Evolutionary conservation across 2,888 invertebrate species (phyloP).

Genomic region (Sthenelais limicola): DNA sequence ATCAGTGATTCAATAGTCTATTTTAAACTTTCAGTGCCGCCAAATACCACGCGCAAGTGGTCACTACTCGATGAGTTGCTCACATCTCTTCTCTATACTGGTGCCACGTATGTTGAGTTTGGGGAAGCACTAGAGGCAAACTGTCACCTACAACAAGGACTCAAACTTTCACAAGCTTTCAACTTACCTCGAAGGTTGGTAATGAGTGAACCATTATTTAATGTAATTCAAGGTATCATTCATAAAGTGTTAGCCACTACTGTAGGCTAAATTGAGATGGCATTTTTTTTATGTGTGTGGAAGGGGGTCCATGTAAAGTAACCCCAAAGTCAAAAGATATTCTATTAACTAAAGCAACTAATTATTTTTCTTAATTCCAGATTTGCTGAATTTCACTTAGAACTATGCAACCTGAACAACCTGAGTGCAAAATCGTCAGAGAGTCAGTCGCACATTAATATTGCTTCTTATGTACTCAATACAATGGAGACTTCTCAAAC

Average conservation of each 20-base stretch:
- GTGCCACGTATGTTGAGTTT: constrained; percentile 4
- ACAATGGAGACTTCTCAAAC: neutral
- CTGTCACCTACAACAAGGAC: constrained; percentile 35
- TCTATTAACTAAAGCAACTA: neutral
- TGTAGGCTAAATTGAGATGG: too few relatives aligned
- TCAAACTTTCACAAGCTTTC: constrained; percentile 32
- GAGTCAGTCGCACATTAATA: constrained; percentile 29
- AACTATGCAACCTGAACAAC: constrained; percentile 19
- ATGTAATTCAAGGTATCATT: too few relatives aligned
- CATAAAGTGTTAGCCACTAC: too few relatives aligned
- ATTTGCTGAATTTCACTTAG: constrained; percentile 37
- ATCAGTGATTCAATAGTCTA: too few relatives aligned
- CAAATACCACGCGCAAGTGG: constrained; percentile 9
- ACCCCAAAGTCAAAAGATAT: too few relatives aligned
- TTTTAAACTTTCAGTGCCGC: constrained; percentile 19
- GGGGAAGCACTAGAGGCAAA: constrained; percentile 29
- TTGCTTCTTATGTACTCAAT: constrained; percentile 25
- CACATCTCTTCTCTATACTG: neutral
- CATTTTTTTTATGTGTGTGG: too few relatives aligned
- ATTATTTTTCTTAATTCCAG: neutral
- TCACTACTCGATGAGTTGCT: constrained; percentile 17
- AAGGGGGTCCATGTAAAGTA: too few relatives aligned
- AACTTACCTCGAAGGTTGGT: constrained; percentile 36
- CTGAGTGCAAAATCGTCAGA: constrained; percentile 27
- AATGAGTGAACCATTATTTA: neutral